Percentiles rank a stretch among this genome's conserved stretches.
These are phyloP conservation scores for Opisthograptis luteolata DNA, from an alignment of 2,888 invertebrate species.

Conservation along the genomic window DNA sequence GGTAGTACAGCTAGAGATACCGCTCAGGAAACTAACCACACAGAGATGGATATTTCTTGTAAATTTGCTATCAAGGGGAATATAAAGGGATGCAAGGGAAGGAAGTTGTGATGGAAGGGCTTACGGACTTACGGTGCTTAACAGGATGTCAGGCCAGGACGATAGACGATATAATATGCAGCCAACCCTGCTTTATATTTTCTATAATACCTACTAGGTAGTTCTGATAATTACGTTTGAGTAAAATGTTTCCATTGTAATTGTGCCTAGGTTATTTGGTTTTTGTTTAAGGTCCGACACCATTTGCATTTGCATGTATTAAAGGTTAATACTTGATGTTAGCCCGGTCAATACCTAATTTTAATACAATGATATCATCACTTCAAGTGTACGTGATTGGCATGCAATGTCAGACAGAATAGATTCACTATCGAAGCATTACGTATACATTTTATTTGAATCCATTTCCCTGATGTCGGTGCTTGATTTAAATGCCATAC, in stretches of 20 bases:
- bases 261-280: no score
- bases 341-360: conserved; percentile 29
- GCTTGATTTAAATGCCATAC: conserved; percentile 20
- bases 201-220: conserved; percentile 5
- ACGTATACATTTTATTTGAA: conserved; percentile 18
- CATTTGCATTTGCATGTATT: conserved; percentile 23
- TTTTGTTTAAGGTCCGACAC: no score
- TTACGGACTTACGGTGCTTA: conserved; percentile 32
- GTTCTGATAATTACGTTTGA: conserved; percentile 25
- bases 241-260: conserved; percentile 27
- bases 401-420: conserved; percentile 32
- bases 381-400: conserved; percentile 18
- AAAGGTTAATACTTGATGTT: conserved; percentile 25
- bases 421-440: conserved; percentile 33
- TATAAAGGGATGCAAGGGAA: conserved; percentile 48
- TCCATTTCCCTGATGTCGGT: conserved; percentile 22
- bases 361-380: conserved; percentile 35
- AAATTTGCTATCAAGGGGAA: conserved; percentile 37
- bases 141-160: conserved; percentile 38
- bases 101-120: conserved; percentile 49
- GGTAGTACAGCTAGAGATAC: neutral
- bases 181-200: neutral
- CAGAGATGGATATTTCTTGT: conserved; percentile 7
- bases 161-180: conserved; percentile 11
- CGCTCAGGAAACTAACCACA: conserved; percentile 1